Conservation (phyloP, 2,888 invertebrate genomes). For the Erebia epiphron region DNA sequence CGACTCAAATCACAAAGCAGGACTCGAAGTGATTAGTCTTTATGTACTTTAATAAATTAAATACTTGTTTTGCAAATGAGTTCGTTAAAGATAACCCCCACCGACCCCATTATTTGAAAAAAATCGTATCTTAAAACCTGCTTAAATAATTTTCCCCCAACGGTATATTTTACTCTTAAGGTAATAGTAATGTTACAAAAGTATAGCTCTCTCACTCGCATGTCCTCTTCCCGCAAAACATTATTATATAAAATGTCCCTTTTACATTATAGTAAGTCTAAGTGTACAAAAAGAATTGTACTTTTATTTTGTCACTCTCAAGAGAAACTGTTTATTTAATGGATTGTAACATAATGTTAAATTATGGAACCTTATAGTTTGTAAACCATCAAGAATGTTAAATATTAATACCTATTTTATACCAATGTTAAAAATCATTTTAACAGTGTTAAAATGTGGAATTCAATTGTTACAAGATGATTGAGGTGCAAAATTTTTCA, state of each 20-base stretch:
- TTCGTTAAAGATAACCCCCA: no score
- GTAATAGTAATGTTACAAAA: no score
- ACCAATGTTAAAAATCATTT: no score
- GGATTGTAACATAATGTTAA: not conserved
- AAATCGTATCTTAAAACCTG: no score
- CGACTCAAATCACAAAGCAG: no score
- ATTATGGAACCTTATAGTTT: not conserved
- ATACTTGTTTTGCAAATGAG: no score
- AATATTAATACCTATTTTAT: no score
- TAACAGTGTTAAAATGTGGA: not conserved
- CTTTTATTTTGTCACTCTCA: conserved; percentile 9
- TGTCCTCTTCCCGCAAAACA: not conserved
- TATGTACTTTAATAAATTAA: no score
- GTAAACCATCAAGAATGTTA: no score
- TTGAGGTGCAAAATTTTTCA: no score
- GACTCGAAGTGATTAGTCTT: no score
- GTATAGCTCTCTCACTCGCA: not conserved
- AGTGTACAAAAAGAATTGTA: conserved; percentile 11
- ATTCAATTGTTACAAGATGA: not conserved
- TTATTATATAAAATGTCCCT: not conserved
- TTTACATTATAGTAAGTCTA: conserved; percentile 1
- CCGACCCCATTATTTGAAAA: no score
- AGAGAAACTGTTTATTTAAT: not conserved
- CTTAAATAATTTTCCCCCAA: not conserved
- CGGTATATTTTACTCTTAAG: not conserved